Evolutionary conservation across 2,113 vertebrate species (phyloP).

Genomic region (Brachypteracias leptosomus): DNA sequence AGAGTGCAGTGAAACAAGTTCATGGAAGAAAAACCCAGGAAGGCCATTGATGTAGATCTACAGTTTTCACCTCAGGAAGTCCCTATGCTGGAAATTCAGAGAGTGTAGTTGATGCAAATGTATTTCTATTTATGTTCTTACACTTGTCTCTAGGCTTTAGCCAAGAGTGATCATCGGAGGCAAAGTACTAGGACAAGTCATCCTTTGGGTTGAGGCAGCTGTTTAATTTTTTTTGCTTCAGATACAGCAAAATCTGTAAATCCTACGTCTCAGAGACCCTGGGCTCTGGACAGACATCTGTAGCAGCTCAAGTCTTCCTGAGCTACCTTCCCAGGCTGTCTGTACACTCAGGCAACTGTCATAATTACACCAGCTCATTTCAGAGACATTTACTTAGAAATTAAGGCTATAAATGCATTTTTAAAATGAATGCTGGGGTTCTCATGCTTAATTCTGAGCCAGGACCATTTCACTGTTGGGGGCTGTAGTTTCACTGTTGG

Average conservation of each 20-base stretch:
- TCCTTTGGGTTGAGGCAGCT: background rate
- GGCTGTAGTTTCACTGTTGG: too few species aligned
- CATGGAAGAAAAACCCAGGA: background rate
- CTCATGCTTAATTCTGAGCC: fast-evolving
- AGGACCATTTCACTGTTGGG: fast-evolving
- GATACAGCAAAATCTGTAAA: background rate
- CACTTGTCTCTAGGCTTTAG: background rate
- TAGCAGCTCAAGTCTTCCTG: background rate
- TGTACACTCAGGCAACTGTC: fast-evolving
- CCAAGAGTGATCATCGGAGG: fast-evolving
- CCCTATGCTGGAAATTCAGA: background rate
- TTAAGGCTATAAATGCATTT: background rate
- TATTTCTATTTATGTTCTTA: background rate
- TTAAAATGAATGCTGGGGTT: background rate
- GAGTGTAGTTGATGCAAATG: background rate
- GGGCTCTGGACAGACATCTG: background rate
- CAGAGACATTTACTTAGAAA: background rate
- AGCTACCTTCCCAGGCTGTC: background rate
- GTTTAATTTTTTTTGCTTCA: background rate
- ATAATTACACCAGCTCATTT: background rate
- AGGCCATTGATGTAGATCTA: background rate
- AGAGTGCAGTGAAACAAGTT: background rate
- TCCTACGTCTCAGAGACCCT: background rate
- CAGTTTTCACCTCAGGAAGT: background rate
- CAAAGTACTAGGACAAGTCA: fast-evolving